phyloP scores from a whole-genome alignment of 2,113 vertebrate species.

The Apodemus sylvaticus region DNA sequence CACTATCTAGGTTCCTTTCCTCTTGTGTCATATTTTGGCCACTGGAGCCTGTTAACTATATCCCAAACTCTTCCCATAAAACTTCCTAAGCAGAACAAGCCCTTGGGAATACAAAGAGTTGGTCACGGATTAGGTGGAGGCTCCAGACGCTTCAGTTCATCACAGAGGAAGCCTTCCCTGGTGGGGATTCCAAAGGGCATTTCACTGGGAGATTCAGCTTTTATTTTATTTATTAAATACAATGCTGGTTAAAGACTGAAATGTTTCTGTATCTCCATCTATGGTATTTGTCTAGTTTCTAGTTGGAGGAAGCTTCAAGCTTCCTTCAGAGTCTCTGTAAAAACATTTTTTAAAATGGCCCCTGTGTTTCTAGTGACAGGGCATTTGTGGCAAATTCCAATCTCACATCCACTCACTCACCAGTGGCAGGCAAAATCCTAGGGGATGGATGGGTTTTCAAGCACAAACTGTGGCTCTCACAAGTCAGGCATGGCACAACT shows the following conservation, averaged over 20 bases:
- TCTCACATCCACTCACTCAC: neutral
- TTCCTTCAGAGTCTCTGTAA: neutral
- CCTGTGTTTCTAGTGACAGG: neutral
- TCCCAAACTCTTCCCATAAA: conserved; percentile 20
- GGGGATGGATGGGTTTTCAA: too few relatives aligned
- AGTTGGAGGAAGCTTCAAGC: neutral
- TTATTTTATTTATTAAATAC: neutral
- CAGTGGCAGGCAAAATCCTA: neutral
- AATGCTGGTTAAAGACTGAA: neutral
- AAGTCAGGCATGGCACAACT: neutral
- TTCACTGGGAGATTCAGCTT: conserved; percentile 4
- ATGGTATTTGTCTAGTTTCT: neutral
- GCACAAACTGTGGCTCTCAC: neutral
- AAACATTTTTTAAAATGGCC: neutral
- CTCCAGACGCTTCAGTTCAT: neutral
- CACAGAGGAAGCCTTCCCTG: neutral
- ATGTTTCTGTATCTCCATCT: neutral
- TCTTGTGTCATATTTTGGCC: conserved; percentile 41
- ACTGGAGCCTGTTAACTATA: conserved; percentile 40
- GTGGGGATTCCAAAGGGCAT: neutral
- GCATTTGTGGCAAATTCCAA: neutral
- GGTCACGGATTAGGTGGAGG: neutral
- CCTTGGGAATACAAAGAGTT: neutral
- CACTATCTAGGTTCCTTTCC: conserved; percentile 39
- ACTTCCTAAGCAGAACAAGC: conserved; percentile 25